Evolutionary conservation across 1,140 invertebrate species (phyloP).

Genomic region (Elysia chlorotica): DNA sequence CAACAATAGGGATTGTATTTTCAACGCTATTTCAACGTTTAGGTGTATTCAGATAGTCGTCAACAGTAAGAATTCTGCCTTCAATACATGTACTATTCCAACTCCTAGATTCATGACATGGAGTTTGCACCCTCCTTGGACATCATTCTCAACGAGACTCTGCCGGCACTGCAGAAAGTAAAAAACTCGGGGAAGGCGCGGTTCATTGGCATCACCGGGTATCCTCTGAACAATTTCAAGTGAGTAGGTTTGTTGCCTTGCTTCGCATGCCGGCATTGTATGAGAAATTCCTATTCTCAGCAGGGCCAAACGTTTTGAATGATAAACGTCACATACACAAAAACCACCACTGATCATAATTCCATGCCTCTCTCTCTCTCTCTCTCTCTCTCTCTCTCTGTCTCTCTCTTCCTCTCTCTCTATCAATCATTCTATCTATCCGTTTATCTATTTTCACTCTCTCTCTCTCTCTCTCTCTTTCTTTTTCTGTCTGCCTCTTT

Average conservation of each 20-base stretch:
- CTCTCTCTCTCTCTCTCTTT: too few relatives aligned
- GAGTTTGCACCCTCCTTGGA: slow-evolving; percentile 84
- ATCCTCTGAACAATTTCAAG: slow-evolving; percentile 77
- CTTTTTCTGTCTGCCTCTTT: too few relatives aligned
- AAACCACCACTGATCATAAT: too few relatives aligned
- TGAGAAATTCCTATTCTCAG: not conserved
- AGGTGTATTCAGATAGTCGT: too few relatives aligned
- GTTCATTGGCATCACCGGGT: slow-evolving; percentile 87
- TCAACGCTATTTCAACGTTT: too few relatives aligned
- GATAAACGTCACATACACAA: not conserved
- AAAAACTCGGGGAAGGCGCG: slow-evolving; percentile 78
- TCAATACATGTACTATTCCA: too few relatives aligned
- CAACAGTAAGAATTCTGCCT: too few relatives aligned
- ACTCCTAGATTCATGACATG: slow-evolving; percentile 91
- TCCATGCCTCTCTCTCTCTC: not conserved
- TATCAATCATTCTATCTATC: not conserved
- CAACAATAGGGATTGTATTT: too few relatives aligned
- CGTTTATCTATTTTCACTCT: not conserved
- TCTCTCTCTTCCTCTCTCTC: not conserved
- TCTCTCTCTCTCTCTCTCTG: not conserved
- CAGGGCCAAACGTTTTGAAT: not conserved
- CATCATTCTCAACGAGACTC: slow-evolving; percentile 81
- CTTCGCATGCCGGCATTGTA: not conserved
- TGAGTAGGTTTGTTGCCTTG: slow-evolving; percentile 38
- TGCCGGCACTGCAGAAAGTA: slow-evolving; percentile 78